Evolutionary conservation across 1,140 invertebrate species (phyloP), one percentile per base, ranked within the genome.

Genomic region (Cardiocondyla obscurior): DNA sequence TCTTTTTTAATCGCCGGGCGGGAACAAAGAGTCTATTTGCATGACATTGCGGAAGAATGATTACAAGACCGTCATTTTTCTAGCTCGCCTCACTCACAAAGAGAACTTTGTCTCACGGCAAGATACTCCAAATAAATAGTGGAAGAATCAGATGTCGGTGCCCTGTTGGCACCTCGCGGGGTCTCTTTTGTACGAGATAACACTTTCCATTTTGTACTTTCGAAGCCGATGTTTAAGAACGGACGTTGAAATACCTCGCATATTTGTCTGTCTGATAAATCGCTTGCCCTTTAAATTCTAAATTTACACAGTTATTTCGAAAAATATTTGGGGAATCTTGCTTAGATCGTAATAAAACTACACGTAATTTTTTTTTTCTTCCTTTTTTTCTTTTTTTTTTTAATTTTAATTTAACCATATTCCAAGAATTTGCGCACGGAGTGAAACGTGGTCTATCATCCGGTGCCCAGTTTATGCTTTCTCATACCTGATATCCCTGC

Each of bases 101-200:
- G 74, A 2, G 12, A 16, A 42, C 62, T 36, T 65, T 79, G 62
- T 76, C 14, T n/a, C 62, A 12, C 62, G 30, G 46, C 22, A 16
- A 14, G 74, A 30, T 79, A 79, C 12, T 67, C 33, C 46, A 67
- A 42, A 79, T 79, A 79, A 79, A 79, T 77, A 53, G 16, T 53
- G 33, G 33, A 42, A 67, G 74, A n/a, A 79, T 79, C 74, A 42
- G 46, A 79, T 79, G 33, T 53, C 44, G 46, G 44, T 67, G 74
- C 46, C 46, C 60, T 53, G 74, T 77, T 67, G 44, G 46, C 74
- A 79, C 62, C 62, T 79, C 25, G n/a, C 22, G 49, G 53, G 33
- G 53, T 1, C 14, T 77, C 72, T 77, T 39, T 33, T 10, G 44
- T 60, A 16, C 12, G 33, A 55, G 74, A 79, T 79, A 79, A 79